Evolutionary conservation across 2,888 invertebrate genomes (phyloP).

Genomic region (Drosophila setosimentum): DNA sequence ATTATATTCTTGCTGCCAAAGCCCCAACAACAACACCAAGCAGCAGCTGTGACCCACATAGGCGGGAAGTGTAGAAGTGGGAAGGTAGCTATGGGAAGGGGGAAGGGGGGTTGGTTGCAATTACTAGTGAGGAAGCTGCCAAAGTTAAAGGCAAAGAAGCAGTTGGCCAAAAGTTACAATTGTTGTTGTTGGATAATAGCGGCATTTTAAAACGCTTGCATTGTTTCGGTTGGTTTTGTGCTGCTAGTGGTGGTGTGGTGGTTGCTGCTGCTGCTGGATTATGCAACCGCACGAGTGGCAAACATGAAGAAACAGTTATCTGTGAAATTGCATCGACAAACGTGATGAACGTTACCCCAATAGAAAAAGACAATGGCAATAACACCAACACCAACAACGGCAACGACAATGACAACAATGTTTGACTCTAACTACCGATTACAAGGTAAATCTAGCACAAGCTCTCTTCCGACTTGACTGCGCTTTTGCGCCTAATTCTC

Average conservation of each 20-base stretch:
- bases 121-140: slow-evolving; percentile 37
- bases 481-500: slow-evolving; percentile 76
- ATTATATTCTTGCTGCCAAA: slow-evolving; percentile 56
- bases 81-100: background rate
- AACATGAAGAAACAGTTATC: slow-evolving; percentile 79
- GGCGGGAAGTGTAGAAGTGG: slow-evolving; percentile 1
- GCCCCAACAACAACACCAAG: slow-evolving; percentile 25
- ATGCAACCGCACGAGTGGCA: slow-evolving; percentile 71
- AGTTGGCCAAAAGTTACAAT: slow-evolving; percentile 55
- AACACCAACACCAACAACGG: slow-evolving; percentile 8
- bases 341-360: slow-evolving; percentile 81
- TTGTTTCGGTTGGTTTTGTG: slow-evolving; percentile 58
- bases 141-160: slow-evolving; percentile 54
- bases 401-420: slow-evolving; percentile 26
- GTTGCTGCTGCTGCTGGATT: slow-evolving; percentile 51
- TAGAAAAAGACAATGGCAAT: slow-evolving; percentile 37
- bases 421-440: slow-evolving; percentile 25
- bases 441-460: slow-evolving; percentile 57
- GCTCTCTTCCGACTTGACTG: slow-evolving; percentile 71
- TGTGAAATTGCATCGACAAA: slow-evolving; percentile 81
- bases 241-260: slow-evolving; percentile 19
- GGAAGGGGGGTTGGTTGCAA: slow-evolving; percentile 2
- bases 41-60: slow-evolving; percentile 59
- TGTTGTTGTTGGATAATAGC: slow-evolving; percentile 61
- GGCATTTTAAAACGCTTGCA: slow-evolving; percentile 70